Conservation (phyloP, 2,888 invertebrate genomes). For the Zaprionus lineosus region DNA sequence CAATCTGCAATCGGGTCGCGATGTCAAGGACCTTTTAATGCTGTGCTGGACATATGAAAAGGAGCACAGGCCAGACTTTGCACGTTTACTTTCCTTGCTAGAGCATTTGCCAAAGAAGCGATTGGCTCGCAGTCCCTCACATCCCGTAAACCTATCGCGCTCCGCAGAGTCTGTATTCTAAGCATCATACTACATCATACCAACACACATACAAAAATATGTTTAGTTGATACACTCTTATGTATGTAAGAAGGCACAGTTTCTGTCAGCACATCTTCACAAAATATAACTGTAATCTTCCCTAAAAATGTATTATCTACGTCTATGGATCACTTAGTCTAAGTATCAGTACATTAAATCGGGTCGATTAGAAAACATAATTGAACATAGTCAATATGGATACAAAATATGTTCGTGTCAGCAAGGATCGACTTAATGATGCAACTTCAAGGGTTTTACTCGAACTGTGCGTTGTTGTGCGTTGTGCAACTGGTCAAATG, state of each 20-base stretch:
- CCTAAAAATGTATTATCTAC: conserved; percentile 2
- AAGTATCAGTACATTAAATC: too few relatives aligned
- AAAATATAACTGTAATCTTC: conserved; percentile 31
- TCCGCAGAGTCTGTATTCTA: conserved; percentile 98
- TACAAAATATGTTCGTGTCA: too few relatives aligned
- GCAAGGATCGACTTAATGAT: too few relatives aligned
- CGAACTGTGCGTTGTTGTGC: conserved; percentile 35
- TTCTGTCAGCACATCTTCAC: conserved; percentile 56
- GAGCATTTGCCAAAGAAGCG: conserved; percentile 97
- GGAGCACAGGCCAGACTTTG: conserved; percentile 95
- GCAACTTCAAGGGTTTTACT: too few relatives aligned
- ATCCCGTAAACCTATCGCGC: conserved; percentile 97
- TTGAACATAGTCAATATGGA: too few relatives aligned
- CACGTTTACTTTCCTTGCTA: conserved; percentile 90
- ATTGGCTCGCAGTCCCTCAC: conserved; percentile 97
- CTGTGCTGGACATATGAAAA: conserved; percentile 96
- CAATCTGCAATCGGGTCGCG: conserved; percentile 95
- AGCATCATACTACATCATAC: conserved; percentile 49
- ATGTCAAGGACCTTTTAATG: conserved; percentile 99
- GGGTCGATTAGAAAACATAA: too few relatives aligned
- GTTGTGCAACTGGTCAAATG: conserved; percentile 42
- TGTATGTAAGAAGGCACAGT: conserved; percentile 25
- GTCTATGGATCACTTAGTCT: too few relatives aligned
- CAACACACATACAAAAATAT: conserved; percentile 16
- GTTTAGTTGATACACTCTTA: conserved; percentile 7